These are phyloP conservation scores for Capra hircus DNA, from an alignment of 2,113 vertebrate genomes.

Conservation along the genomic window DNA sequence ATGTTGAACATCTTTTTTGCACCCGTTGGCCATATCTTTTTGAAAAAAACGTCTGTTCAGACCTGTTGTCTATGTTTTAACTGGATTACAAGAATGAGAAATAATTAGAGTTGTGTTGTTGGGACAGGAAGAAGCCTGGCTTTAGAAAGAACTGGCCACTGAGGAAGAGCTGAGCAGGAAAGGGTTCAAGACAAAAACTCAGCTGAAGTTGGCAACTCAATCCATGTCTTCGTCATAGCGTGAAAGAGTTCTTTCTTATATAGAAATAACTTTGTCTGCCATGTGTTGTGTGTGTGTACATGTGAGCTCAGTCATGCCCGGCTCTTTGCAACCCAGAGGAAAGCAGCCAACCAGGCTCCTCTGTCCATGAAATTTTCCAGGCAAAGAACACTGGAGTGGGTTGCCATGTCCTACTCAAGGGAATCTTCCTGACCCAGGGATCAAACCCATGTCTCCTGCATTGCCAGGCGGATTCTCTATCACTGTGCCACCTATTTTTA, in stretches of 20 bases:
- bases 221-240: fast-evolving
- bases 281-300: fast-evolving
- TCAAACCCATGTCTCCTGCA: background rate
- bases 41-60: background rate
- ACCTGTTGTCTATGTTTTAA: background rate
- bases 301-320: fast-evolving
- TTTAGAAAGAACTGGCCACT: background rate
- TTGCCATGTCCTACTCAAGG: background rate
- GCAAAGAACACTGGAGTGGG: background rate
- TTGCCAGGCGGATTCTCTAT: background rate
- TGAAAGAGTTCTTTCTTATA: background rate
- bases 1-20: background rate
- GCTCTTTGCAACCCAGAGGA: background rate
- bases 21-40: background rate
- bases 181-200: background rate
- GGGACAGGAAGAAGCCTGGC: background rate
- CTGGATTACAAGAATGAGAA: background rate
- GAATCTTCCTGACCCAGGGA: background rate
- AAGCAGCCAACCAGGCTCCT: background rate
- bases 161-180: background rate
- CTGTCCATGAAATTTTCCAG: background rate
- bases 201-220: background rate
- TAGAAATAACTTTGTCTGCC: background rate
- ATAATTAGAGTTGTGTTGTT: background rate
- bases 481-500: background rate